A percentile compares a stretch with the other conserved stretches of the same genome.
Conservation (phyloP, 1,140 invertebrate genomes). For the Nomia melanderi region DNA sequence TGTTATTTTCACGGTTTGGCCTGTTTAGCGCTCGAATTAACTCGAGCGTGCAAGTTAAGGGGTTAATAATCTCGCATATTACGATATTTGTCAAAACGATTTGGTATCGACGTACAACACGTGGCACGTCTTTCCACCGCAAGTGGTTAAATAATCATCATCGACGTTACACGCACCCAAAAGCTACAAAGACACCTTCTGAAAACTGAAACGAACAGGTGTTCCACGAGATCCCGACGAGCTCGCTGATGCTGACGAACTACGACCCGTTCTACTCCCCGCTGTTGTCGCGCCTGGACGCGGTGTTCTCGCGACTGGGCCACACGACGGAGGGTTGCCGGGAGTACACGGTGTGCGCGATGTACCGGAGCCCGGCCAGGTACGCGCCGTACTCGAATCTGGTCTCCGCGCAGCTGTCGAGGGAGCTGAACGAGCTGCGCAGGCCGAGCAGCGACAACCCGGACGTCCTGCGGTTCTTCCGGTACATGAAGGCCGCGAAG, state of each 20-base stretch:
- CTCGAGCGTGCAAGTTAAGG: too few relatives aligned
- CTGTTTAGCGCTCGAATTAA: too few relatives aligned
- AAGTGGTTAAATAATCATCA: too few relatives aligned
- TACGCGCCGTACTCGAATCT: slow-evolving; percentile 93
- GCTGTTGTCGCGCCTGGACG: slow-evolving; percentile 88
- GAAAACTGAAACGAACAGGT: slow-evolving; percentile 80
- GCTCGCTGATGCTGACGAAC: slow-evolving; percentile 89
- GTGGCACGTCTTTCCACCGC: too few relatives aligned
- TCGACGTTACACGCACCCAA: too few relatives aligned
- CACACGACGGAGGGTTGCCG: slow-evolving; percentile 86
- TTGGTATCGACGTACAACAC: too few relatives aligned
- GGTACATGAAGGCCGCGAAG: slow-evolving; percentile 93
- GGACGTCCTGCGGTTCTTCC: slow-evolving; percentile 92
- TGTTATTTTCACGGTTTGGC: too few relatives aligned
- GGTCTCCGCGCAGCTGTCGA: slow-evolving; percentile 92
- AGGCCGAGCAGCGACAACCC: slow-evolving; percentile 91
- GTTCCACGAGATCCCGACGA: slow-evolving; percentile 92
- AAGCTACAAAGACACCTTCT: too few relatives aligned
- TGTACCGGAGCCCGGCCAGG: slow-evolving; percentile 92
- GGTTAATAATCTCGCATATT: too few relatives aligned
- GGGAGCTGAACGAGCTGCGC: slow-evolving; percentile 90
- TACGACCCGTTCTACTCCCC: slow-evolving; percentile 94
- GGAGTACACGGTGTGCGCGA: slow-evolving; percentile 91
- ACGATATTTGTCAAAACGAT: too few relatives aligned
- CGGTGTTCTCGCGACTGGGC: slow-evolving; percentile 90